Evolutionary conservation across 2,888 invertebrate species (phyloP).

Genomic region (Caenorhabditis plicata): DNA sequence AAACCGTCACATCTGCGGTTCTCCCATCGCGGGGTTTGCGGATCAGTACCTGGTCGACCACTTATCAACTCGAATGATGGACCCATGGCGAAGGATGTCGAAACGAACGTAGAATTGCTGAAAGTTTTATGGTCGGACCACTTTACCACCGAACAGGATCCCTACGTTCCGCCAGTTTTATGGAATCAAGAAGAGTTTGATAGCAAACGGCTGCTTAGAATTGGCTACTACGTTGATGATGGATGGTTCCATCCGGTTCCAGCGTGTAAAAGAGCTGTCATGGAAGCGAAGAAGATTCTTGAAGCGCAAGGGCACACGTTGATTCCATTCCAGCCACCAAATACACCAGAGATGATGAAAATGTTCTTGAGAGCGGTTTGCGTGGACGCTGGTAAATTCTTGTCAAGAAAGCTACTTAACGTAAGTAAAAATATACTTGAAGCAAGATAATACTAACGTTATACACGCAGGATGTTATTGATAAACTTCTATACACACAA

Average conservation of each 20-base stretch:
- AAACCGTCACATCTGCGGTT: slow-evolving; percentile 52
- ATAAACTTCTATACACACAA: slow-evolving; percentile 35
- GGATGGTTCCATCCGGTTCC: slow-evolving; percentile 59
- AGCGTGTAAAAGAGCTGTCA: slow-evolving; percentile 46
- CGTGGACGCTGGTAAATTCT: slow-evolving; percentile 53
- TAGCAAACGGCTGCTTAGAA: slow-evolving; percentile 24
- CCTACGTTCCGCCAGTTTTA: slow-evolving; percentile 53
- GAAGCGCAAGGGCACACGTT: slow-evolving; percentile 49
- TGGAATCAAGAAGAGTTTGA: slow-evolving; percentile 46
- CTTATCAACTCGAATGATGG: slow-evolving; percentile 56
- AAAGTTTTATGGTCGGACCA: slow-evolving; percentile 41
- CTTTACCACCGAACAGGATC: slow-evolving; percentile 45
- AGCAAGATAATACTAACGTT: too few relatives aligned
- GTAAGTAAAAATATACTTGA: too few relatives aligned
- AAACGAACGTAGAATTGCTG: slow-evolving; percentile 44
- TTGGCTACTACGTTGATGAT: slow-evolving; percentile 55
- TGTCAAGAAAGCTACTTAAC: slow-evolving; percentile 38
- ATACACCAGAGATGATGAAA: slow-evolving; percentile 32
- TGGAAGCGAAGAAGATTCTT: slow-evolving; percentile 47
- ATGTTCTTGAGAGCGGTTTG: slow-evolving; percentile 49
- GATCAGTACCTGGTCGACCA: slow-evolving; percentile 56
- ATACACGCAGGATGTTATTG: slow-evolving; percentile 45
- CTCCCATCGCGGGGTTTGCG: slow-evolving; percentile 45
- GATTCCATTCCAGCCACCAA: slow-evolving; percentile 51
- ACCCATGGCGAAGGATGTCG: slow-evolving; percentile 50